A percentile compares a stretch with the other conserved stretches of the same genome.
Evolutionary conservation across 2,888 invertebrate genomes (phyloP).

Genomic region (Diadromus collaris): DNA sequence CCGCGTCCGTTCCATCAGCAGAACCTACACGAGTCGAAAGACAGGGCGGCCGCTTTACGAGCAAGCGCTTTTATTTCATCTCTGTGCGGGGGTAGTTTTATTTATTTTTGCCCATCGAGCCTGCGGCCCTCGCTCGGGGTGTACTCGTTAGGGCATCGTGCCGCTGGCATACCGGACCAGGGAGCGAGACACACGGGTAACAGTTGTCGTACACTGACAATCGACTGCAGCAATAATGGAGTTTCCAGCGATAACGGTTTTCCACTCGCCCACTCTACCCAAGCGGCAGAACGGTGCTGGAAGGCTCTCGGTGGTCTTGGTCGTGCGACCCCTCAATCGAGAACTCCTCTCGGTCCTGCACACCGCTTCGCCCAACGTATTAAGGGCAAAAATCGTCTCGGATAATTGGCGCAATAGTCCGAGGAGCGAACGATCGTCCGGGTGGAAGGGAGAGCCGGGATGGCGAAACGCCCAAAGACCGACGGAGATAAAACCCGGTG

Average conservation of each 20-base stretch:
- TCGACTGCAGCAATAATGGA: constrained; percentile 62
- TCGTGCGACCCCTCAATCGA: constrained; percentile 23
- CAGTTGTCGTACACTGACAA: constrained; percentile 59
- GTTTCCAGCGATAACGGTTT: constrained; percentile 64
- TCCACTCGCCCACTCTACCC: too few relatives aligned
- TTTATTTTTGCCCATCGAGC: not conserved
- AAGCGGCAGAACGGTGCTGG: too few relatives aligned
- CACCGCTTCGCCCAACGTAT: constrained; percentile 52
- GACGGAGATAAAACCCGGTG: not conserved
- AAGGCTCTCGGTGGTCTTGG: constrained; percentile 16
- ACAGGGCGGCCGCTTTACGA: not conserved
- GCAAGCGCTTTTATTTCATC: constrained; percentile 23
- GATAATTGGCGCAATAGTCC: constrained; percentile 64
- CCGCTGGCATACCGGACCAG: not conserved
- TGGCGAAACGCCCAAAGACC: constrained; percentile 22
- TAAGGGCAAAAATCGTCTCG: constrained; percentile 60
- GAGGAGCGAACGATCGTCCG: constrained; percentile 39
- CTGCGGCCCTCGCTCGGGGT: not conserved
- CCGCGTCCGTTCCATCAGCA: too few relatives aligned
- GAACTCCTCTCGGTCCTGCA: constrained; percentile 32
- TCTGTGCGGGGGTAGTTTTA: constrained; percentile 8
- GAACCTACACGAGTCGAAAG: too few relatives aligned
- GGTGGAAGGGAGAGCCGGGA: not conserved
- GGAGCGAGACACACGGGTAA: constrained; percentile 23
- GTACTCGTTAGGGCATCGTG: constrained; percentile 43